Percentiles rank a stretch among this genome's conserved stretches.
phyloP scores from a whole-genome alignment of 2,113 vertebrate species.

The Thamnaconus septentrionalis region DNA sequence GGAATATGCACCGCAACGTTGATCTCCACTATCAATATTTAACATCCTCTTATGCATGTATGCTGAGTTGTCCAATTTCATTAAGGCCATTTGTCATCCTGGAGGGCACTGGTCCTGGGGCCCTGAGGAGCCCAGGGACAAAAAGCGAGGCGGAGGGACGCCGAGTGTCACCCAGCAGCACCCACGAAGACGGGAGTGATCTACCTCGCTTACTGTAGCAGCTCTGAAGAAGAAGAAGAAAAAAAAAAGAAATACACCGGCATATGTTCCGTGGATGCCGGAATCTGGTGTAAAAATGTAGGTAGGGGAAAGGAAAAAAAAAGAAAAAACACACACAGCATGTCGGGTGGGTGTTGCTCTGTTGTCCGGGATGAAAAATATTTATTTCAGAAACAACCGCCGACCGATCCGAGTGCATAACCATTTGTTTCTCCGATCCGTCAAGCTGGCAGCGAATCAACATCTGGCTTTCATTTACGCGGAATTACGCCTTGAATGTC shows the following conservation, averaged over 20 bases:
- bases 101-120: constrained; percentile 75
- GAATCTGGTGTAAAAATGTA: too few species aligned
- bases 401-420: constrained; percentile 12
- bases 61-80: constrained; percentile 99
- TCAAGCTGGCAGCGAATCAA: constrained; percentile 56
- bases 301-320: too few species aligned
- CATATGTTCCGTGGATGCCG: constrained; percentile 1
- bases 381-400: constrained; percentile 9
- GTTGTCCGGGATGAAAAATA: constrained; percentile 21
- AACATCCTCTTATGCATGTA: constrained; percentile 98
- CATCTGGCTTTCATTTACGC: constrained; percentile 63
- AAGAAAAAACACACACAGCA: too few species aligned
- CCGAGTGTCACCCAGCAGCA: constrained; percentile 25
- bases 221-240: constrained; percentile 10
- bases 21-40: constrained; percentile 98
- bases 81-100: constrained; percentile 96
- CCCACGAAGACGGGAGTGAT: constrained; percentile 17
- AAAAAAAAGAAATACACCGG: constrained; percentile 10
- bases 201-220: constrained; percentile 5
- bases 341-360: background rate
- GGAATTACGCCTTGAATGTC: constrained; percentile 61
- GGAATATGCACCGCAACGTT: constrained; percentile 89
- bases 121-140: constrained; percentile 63
- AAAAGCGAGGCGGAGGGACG: constrained; percentile 27
- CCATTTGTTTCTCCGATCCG: constrained; percentile 42